Conservation (phyloP, 2,113 vertebrate species). For the Campylorhamphus procurvoides region DNA sequence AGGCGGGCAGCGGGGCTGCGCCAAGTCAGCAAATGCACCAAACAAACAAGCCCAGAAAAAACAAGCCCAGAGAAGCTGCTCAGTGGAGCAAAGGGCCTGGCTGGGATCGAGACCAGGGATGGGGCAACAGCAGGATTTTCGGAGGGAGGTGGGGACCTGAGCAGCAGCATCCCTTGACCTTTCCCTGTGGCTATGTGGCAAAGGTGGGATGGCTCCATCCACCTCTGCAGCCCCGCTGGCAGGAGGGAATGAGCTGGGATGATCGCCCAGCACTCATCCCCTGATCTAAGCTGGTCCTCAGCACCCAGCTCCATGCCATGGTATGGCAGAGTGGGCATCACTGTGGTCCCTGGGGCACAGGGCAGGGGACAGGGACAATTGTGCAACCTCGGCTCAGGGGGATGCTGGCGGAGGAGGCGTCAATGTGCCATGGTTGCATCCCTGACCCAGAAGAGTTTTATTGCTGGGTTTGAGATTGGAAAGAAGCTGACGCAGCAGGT, state of each 20-base stretch:
- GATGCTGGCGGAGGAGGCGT: rapidly evolving
- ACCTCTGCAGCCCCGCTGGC: not conserved
- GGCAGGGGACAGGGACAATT: not conserved
- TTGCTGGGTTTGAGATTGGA: not conserved
- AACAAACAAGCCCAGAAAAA: slow-evolving; percentile 46
- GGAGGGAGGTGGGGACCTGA: not conserved
- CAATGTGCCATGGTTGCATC: not conserved
- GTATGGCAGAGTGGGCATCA: rapidly evolving
- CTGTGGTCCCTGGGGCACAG: rapidly evolving
- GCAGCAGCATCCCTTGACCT: not conserved
- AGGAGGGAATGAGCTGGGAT: rapidly evolving
- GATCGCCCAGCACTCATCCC: rapidly evolving
- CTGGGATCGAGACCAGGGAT: rapidly evolving
- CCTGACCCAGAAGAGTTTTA: slow-evolving; percentile 12
- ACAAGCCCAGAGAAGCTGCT: not conserved
- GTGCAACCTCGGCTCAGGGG: rapidly evolving
- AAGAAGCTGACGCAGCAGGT: slow-evolving; percentile 38
- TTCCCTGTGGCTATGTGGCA: not conserved
- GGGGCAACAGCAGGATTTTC: rapidly evolving
- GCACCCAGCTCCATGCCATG: rapidly evolving
- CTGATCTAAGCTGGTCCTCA: not conserved
- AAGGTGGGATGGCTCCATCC: not conserved
- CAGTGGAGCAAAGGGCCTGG: not conserved
- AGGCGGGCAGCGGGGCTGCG: not conserved
- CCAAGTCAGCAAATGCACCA: slow-evolving; percentile 29